Conservation (phyloP, 2,888 invertebrate genomes). For the Petrophora chlorosata region DNA sequence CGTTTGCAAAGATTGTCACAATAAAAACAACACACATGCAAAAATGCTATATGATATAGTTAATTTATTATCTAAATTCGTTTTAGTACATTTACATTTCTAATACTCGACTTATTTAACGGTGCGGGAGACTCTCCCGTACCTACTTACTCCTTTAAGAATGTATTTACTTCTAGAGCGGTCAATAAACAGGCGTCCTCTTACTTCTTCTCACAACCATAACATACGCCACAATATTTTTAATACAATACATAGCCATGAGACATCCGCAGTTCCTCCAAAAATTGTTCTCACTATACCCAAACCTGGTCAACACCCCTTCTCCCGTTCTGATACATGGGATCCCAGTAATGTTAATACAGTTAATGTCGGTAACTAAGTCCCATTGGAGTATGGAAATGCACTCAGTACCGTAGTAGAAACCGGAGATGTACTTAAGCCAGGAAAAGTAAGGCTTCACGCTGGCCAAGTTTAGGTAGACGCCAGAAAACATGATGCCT, state of each 20-base stretch:
- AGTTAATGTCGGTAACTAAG: conserved; percentile 83
- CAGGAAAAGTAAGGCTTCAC: conserved; percentile 79
- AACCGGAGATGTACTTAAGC: conserved; percentile 87
- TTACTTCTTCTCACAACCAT: conserved; percentile 74
- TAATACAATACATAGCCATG: conserved; percentile 60
- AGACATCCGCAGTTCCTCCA: conserved; percentile 72
- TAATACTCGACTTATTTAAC: too few species aligned
- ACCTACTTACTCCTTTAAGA: too few species aligned
- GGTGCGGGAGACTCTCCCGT: too few species aligned
- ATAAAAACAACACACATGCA: too few species aligned
- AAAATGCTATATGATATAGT: too few species aligned
- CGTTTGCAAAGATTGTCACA: too few species aligned
- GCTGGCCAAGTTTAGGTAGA: conserved; percentile 86
- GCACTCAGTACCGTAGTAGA: conserved; percentile 88
- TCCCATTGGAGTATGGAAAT: conserved; percentile 88
- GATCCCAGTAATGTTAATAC: conserved; percentile 77
- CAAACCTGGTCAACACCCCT: conserved; percentile 83
- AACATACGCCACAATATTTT: conserved; percentile 68
- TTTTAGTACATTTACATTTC: too few species aligned
- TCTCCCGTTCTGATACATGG: conserved; percentile 85
- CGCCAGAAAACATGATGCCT: conserved; percentile 86
- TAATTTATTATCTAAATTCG: too few species aligned
- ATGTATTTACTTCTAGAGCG: too few species aligned
- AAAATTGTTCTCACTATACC: conserved; percentile 73
- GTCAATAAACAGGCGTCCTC: conserved; percentile 73